Base-by-base conservation (phyloP, 2,113 vertebrate species). In the Rallus limicola region DNA sequence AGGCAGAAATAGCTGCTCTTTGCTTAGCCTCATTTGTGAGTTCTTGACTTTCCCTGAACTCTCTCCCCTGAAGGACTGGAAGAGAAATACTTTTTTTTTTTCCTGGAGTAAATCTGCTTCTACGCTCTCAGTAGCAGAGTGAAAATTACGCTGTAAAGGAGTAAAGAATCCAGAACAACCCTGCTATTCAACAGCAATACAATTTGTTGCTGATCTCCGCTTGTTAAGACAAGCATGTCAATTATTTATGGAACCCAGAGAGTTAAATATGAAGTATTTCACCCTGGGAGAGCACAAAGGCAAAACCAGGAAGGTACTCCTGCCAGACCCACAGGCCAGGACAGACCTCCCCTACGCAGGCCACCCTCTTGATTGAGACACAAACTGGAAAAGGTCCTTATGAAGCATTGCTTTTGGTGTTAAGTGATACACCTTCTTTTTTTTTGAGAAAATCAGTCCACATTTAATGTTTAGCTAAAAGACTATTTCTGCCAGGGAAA, bases 261-360 rank as follows among this genome's bases (percentile, higher is more conserved):
- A 58, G 85, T 98, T 96, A 98, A 98, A 98, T 96, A 97, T 96
- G 91, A 98, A 98, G 96, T 92, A 96, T 96, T 97, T 83, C 93
- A 97, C 97, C 94, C 96, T 93, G 88, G 96, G 98, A 98, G 91
- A 92, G 84, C 71, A 88, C 10, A 14, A 97, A 97, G 95, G 95
- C 90, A 97, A 97, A 97, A 80, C 68, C 84, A 93, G 80, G 75
- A 96, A 92, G 25, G 58, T 91, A 87, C 96, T 93, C 94, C 93
- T 95, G 90, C 95, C 94, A 96, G 90, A 93, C 91, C 31, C 78
- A 5, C 95, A 74, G 50, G 77, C 95, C 62, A 97, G 90, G 91
- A 92, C 81, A 83, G 64, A 70, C 53, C 52, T 91, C 34, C 64
- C 82, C 91, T 95, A 46, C 70, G 38, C 76, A 79, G 71, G 95